Evolutionary conservation across 2,113 vertebrate genomes (phyloP), one percentile per base, ranked within the genome.

Genomic region (Campylomormyrus numenius): DNA sequence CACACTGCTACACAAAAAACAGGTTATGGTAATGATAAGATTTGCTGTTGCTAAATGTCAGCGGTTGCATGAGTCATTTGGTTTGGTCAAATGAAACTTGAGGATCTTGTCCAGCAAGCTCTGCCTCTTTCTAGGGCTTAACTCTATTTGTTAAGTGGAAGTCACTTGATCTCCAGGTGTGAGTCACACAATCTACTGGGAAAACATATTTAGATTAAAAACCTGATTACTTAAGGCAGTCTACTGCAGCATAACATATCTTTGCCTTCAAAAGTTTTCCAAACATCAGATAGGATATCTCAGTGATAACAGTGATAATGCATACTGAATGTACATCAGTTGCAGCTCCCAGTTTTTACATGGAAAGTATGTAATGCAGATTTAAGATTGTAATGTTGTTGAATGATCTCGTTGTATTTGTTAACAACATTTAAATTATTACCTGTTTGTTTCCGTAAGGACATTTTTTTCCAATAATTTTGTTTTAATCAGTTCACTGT

Each of bases 81-180:
- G 19, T 85, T 85, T 85, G 77, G 35, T 83, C 35, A 45, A 48
- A 45, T 46, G 83, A 48, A 85, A 85, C 45, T n/a, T 48, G 83
- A 85, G 83, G 83, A 85, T 85, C 83, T 48, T 46, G 42, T 85
- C 83, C 83, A 85, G 42, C 83, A 48, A 45, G 83, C 83, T 48
- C 39, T 46, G 9, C 45, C 24, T 85, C 83, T 85, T 85, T 48
- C 21, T 42, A 85, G 45, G 45, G 24, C 83, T 85, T 39, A 48
- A 21, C 83, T 48, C 83, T 48, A 48, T 85, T 85, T 85, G 83
- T 85, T 85, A 42, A 85, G 45, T 85, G 39, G 45, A 85, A 85
- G 83, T 85, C 83, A 85, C 83, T 48, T 85, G 83, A 85, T 85
- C 39, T 85, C 19, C 42, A 85, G 42, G 83, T 85, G 83, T 85